These are phyloP conservation scores for Sussaba pulchella DNA, from an alignment of 2,888 invertebrate species.

Conservation along the genomic window DNA sequence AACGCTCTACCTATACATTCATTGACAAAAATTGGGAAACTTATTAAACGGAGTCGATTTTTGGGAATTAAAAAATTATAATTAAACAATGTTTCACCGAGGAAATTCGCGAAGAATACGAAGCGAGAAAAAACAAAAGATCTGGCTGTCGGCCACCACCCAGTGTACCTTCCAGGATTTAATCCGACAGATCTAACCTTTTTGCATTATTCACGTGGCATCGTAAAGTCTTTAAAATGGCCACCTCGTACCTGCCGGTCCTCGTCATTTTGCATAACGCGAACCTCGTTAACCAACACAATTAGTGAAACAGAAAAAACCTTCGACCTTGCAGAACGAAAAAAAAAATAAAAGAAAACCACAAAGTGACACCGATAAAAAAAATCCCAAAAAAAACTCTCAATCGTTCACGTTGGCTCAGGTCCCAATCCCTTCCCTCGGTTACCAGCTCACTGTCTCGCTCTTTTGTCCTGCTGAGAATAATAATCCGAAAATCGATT, in stretches of 20 bases:
- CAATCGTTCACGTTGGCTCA: conserved; percentile 37
- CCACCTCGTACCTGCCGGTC: background rate
- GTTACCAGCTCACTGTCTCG: conserved; percentile 35
- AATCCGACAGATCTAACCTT: too few relatives aligned
- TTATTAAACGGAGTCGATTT: too few relatives aligned
- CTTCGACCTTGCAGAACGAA: conserved; percentile 1
- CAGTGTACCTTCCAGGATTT: too few relatives aligned
- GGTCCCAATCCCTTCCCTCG: conserved; percentile 47
- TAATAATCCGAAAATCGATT: conserved; percentile 62
- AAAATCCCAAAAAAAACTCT: conserved; percentile 30
- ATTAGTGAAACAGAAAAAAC: conserved; percentile 29
- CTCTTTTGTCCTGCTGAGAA: conserved; percentile 50
- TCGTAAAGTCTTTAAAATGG: background rate
- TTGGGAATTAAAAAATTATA: too few relatives aligned
- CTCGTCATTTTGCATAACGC: conserved; percentile 10
- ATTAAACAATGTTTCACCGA: too few relatives aligned
- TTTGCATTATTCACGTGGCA: background rate
- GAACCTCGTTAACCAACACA: conserved; percentile 31
- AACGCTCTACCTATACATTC: too few relatives aligned
- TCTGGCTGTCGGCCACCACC: too few relatives aligned
- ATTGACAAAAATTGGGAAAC: too few relatives aligned
- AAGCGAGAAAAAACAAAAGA: too few relatives aligned
- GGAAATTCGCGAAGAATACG: too few relatives aligned
- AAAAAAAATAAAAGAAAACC: conserved; percentile 7
- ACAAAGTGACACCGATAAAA: conserved; percentile 22